Percentiles rank a stretch among this genome's conserved stretches.
phyloP scores from a whole-genome alignment of 2,113 vertebrate genomes.

The Mesembrinibis cayennensis region DNA sequence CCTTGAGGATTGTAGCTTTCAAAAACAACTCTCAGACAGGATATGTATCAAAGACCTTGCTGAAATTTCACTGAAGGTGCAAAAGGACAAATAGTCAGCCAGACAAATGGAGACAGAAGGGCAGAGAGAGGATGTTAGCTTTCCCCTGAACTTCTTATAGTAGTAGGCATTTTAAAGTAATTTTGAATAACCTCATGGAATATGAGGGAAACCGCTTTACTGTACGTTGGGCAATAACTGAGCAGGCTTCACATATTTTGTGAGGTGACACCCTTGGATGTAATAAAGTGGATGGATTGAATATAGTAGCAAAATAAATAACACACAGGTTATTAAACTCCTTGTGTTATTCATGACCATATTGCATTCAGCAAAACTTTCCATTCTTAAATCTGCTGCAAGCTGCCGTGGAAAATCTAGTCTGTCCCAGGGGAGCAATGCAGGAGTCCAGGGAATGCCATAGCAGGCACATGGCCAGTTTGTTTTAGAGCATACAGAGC shows the following conservation, averaged over 20 bases:
- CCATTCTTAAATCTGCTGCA: slow-evolving; percentile 9
- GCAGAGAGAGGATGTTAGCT: not conserved
- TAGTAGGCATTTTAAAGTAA: slow-evolving; percentile 38
- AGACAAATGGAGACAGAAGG: slow-evolving; percentile 32
- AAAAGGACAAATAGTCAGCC: slow-evolving; percentile 27
- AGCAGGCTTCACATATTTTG: slow-evolving; percentile 29
- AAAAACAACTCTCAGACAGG: not conserved
- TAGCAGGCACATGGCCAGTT: not conserved
- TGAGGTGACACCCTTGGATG: slow-evolving; percentile 17
- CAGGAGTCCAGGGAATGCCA: not conserved
- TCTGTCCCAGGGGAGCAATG: not conserved
- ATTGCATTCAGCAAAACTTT: slow-evolving; percentile 49
- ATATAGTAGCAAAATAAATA: slow-evolving; percentile 56
- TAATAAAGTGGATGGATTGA: slow-evolving; percentile 48
- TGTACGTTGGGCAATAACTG: slow-evolving; percentile 13
- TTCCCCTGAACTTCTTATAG: slow-evolving; percentile 15
- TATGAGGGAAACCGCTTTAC: slow-evolving; percentile 7
- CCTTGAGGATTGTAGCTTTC: not conserved
- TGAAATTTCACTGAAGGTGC: slow-evolving; percentile 17
- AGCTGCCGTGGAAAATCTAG: not conserved
- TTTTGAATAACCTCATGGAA: slow-evolving; percentile 47
- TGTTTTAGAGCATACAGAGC: not conserved
- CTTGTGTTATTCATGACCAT: slow-evolving; percentile 26
- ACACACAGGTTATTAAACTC: slow-evolving; percentile 34
- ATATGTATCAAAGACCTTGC: not conserved